Conservation (phyloP, 2,113 vertebrate species). For the Fregata magnificens region DNA sequence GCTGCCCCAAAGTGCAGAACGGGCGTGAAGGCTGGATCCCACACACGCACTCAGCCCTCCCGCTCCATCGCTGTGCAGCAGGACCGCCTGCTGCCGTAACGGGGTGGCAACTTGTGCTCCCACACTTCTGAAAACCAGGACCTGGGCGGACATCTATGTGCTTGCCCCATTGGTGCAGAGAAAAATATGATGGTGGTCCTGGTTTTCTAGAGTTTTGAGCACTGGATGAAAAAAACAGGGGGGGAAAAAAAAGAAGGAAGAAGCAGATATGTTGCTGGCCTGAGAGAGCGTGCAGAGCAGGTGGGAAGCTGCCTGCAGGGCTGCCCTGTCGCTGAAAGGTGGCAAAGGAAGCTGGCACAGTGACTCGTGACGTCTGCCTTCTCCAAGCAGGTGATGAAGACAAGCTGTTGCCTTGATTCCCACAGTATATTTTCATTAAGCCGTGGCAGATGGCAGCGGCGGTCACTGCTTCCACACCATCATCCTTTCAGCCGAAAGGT, state of each 20-base stretch:
- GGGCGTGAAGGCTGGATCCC: background rate
- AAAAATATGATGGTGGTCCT: rapidly evolving
- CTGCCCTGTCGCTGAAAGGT: background rate
- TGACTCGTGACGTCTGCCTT: background rate
- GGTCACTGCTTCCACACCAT: constrained; percentile 25
- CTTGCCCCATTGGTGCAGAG: background rate
- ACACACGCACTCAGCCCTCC: background rate
- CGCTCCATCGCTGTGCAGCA: rapidly evolving
- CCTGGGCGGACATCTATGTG: background rate
- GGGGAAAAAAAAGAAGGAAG: background rate
- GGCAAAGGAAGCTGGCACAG: constrained; percentile 30
- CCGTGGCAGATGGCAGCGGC: constrained; percentile 38
- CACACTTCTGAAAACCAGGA: background rate
- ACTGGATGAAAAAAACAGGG: background rate
- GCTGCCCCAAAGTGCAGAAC: background rate
- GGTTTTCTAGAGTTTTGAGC: background rate
- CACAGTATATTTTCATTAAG: constrained; percentile 56
- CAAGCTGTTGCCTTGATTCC: constrained; percentile 47
- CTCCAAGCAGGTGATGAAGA: constrained; percentile 9
- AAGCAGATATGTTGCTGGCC: background rate
- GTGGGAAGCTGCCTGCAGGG: constrained; percentile 18
- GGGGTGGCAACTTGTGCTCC: background rate
- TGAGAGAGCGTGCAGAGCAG: background rate
- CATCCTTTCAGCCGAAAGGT: background rate
- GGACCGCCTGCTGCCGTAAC: background rate